Conservation (phyloP, 2,113 vertebrate species). For the Lepus europaeus region DNA sequence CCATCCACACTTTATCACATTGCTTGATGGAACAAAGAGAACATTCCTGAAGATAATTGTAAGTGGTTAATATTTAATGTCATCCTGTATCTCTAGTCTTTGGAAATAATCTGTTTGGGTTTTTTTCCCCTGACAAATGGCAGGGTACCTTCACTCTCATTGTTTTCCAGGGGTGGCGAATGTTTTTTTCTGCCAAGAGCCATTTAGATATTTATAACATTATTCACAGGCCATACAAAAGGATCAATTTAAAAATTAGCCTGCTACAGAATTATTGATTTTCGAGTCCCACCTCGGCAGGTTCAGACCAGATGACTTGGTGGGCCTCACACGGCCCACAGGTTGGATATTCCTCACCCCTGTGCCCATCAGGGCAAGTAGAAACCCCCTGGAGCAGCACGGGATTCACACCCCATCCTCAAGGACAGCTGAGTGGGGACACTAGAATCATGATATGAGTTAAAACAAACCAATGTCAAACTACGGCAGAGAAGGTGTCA, state of each 20-base stretch:
- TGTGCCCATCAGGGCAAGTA: not conserved
- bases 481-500: too few relatives aligned
- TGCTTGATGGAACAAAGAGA: constrained; percentile 47
- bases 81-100: constrained; percentile 63
- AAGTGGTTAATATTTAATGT: not conserved
- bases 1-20: constrained; percentile 27
- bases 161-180: not conserved
- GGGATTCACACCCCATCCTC: not conserved
- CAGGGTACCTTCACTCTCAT: not conserved
- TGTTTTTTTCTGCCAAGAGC: too few relatives aligned
- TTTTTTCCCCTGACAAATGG: not conserved
- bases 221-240: too few relatives aligned
- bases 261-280: too few relatives aligned
- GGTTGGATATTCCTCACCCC: too few relatives aligned
- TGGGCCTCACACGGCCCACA: too few relatives aligned
- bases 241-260: too few relatives aligned
- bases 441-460: not conserved
- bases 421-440: not conserved
- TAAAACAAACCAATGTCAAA: not conserved
- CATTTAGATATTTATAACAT: too few relatives aligned
- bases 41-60: not conserved
- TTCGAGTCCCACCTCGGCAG: too few relatives aligned
- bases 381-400: not conserved
- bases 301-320: too few relatives aligned
- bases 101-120: constrained; percentile 75